A percentile compares a stretch with the other conserved stretches of the same genome.
Conservation (phyloP, 2,888 invertebrate species). For the Rhagophthalmus giganteus region DNA sequence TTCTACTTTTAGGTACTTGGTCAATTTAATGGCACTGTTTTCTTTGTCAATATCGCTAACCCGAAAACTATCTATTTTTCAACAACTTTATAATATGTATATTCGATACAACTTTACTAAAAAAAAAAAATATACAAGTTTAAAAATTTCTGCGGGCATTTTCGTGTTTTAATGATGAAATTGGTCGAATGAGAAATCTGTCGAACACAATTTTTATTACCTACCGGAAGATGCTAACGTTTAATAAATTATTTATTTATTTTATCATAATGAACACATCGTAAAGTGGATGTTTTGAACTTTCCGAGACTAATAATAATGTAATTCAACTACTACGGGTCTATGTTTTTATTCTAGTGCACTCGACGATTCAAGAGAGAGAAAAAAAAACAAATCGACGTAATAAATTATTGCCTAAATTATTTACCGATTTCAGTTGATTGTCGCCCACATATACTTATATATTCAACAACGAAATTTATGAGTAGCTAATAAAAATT, state of each 20-base stretch:
- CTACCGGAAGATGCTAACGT: conserved; percentile 22
- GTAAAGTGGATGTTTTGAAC: conserved; percentile 4
- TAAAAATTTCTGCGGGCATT: conserved; percentile 27
- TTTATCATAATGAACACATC: conserved; percentile 19
- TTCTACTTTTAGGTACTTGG: conserved; percentile 25
- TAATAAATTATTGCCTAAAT: conserved; percentile 1
- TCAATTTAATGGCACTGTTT: conserved; percentile 30
- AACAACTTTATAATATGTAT: conserved; percentile 16
- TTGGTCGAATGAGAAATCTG: conserved; percentile 48
- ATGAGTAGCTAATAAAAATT: conserved; percentile 28
- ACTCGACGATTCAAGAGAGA: neutral
- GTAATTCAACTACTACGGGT: no score
- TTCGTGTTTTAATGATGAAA: conserved; percentile 47
- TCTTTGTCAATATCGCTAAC: conserved; percentile 20
- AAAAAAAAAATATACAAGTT: conserved; percentile 21
- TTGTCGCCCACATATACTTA: conserved; percentile 17
- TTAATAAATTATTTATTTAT: conserved; percentile 7
- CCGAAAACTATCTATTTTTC: conserved; percentile 17
- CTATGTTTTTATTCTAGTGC: neutral
- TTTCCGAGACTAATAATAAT: no score
- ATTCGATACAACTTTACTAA: conserved; percentile 44
- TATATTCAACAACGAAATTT: conserved; percentile 3
- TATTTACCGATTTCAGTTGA: conserved; percentile 9
- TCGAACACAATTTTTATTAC: conserved; percentile 41
- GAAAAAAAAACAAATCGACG: neutral